Conservation (phyloP, 2,888 invertebrate genomes). For the Deilephila porcellus region DNA sequence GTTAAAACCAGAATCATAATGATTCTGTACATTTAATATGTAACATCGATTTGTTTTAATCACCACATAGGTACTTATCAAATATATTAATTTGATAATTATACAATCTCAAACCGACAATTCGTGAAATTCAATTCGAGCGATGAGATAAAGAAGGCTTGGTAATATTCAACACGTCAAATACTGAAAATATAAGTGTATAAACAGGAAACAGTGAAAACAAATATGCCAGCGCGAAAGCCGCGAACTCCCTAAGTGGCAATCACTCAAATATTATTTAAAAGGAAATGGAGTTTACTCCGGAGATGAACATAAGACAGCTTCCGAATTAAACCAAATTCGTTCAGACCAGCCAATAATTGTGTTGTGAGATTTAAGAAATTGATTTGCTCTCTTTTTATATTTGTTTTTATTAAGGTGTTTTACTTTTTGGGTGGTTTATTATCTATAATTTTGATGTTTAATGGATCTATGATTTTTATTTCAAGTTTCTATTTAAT, state of each 20-base stretch:
- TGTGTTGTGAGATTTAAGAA: background rate
- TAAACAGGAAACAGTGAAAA: background rate
- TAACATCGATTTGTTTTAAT: no score
- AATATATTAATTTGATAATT: no score
- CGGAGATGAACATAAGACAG: slow-evolving; percentile 28
- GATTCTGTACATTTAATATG: no score
- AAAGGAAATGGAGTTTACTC: slow-evolving; percentile 27
- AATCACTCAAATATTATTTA: slow-evolving; percentile 30
- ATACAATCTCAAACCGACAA: no score
- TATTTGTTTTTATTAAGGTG: background rate
- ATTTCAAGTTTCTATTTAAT: no score
- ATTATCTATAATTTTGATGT: no score
- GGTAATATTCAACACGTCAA: background rate
- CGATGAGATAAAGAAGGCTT: background rate
- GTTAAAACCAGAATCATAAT: no score
- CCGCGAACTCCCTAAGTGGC: slow-evolving; percentile 28
- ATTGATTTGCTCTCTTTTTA: background rate
- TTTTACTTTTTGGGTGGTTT: no score
- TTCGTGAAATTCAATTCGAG: no score
- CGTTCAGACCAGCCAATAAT: background rate
- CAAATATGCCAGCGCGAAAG: slow-evolving; percentile 24
- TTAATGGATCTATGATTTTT: no score
- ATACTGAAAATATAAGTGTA: background rate
- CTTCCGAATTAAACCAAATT: slow-evolving; percentile 27
- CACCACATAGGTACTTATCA: no score